These are phyloP conservation scores for Agrilus biguttatus DNA, from an alignment of 2,888 invertebrate species.

Conservation along the genomic window DNA sequence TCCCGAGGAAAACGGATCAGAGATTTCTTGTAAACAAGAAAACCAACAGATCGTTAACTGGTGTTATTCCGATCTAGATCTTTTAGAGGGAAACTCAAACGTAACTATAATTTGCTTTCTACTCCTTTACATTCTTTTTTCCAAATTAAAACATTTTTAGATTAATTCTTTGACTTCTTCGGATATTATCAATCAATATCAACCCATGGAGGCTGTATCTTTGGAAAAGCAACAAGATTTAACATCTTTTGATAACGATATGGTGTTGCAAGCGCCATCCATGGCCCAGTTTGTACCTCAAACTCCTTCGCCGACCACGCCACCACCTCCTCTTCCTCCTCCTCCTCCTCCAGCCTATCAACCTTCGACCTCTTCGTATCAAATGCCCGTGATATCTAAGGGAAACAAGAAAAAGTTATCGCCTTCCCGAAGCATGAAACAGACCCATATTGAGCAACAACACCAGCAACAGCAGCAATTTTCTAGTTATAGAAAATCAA, in stretches of 20 bases:
- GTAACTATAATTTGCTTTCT: neutral
- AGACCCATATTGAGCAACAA: too few species aligned
- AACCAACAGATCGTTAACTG: constrained; percentile 11
- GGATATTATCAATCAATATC: constrained; percentile 26
- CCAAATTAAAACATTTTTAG: constrained; percentile 3
- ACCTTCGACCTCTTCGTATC: constrained; percentile 6
- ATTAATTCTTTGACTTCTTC: constrained; percentile 7
- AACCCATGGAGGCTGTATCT: constrained; percentile 9
- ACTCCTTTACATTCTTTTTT: neutral
- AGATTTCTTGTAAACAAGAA: constrained; percentile 12
- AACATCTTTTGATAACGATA: constrained; percentile 8
- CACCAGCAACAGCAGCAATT: constrained; percentile 3
- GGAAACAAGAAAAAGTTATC: constrained; percentile 2
- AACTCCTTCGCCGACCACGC: constrained; percentile 1
- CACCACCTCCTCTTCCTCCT: constrained; percentile 28
- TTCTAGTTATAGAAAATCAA: neutral
- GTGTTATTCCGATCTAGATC: constrained; percentile 21
- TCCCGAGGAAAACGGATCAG: constrained; percentile 37
- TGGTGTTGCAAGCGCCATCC: constrained; percentile 9
- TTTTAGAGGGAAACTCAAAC: constrained; percentile 9
- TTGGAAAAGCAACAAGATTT: constrained; percentile 11
- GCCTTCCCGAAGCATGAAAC: too few species aligned
- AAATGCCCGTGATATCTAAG: constrained; percentile 19
- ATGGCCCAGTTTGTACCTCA: constrained; percentile 9
- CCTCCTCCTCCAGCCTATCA: constrained; percentile 25